These are phyloP conservation scores for Agrilus planipennis DNA, from an alignment of 1,140 invertebrate species.

Conservation along the genomic window DNA sequence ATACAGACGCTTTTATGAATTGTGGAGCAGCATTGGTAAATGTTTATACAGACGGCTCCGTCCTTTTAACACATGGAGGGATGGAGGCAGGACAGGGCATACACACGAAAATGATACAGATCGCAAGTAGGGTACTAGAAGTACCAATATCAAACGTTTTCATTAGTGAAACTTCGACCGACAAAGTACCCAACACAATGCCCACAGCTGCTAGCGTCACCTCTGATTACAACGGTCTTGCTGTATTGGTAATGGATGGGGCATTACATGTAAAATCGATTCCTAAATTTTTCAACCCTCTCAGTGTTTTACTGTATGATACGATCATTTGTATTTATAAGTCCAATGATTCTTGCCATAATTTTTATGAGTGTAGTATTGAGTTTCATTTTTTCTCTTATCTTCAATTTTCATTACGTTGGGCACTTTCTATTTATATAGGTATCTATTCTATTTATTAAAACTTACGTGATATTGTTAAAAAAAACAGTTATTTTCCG, in stretches of 20 bases:
- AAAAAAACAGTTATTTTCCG: too few relatives aligned
- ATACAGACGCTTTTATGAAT: slow-evolving; percentile 68
- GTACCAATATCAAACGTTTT: slow-evolving; percentile 69
- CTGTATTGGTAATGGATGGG: slow-evolving; percentile 69
- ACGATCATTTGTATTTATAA: neutral
- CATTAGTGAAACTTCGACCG: slow-evolving; percentile 78
- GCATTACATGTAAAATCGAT: too few relatives aligned
- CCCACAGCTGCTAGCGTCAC: slow-evolving; percentile 83
- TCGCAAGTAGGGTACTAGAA: slow-evolving; percentile 60
- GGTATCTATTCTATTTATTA: too few relatives aligned
- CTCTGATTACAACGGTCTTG: slow-evolving; percentile 93
- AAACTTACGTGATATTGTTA: too few relatives aligned
- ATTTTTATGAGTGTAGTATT: too few relatives aligned
- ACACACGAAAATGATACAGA: slow-evolving; percentile 91
- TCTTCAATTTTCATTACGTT: too few relatives aligned
- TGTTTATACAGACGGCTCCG: slow-evolving; percentile 84
- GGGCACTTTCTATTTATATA: too few relatives aligned
- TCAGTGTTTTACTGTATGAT: neutral
- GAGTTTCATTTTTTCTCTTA: too few relatives aligned
- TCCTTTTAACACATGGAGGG: slow-evolving; percentile 79
- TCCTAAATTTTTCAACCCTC: neutral
- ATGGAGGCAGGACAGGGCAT: slow-evolving; percentile 95
- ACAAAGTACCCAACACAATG: slow-evolving; percentile 90
- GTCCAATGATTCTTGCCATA: too few relatives aligned
- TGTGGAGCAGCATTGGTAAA: slow-evolving; percentile 83